Conservation (phyloP, 2,888 invertebrate genomes). For the Drosophila algonquin region DNA sequence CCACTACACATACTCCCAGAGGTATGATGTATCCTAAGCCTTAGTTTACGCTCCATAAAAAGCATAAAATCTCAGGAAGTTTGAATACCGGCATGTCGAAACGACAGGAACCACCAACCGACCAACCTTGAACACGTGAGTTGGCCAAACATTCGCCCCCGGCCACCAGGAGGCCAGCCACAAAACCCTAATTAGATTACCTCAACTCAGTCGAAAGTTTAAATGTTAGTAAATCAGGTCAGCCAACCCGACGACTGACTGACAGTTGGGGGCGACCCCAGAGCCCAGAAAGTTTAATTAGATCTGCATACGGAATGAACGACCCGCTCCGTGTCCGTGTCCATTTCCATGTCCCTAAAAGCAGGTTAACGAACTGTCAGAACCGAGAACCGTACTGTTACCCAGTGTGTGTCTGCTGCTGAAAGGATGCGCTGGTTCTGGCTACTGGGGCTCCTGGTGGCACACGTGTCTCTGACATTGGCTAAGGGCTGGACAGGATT, state of each 20-base stretch:
- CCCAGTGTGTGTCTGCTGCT: conserved; percentile 14
- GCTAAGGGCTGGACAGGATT: not conserved
- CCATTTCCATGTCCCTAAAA: conserved; percentile 17
- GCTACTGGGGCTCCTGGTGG: not conserved
- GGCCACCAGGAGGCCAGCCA: no score
- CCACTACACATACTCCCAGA: no score
- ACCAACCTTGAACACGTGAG: conserved; percentile 34
- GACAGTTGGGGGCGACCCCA: conserved; percentile 19
- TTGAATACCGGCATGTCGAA: no score
- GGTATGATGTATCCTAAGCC: no score
- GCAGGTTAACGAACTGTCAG: conserved; percentile 45
- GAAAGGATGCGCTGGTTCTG: conserved; percentile 42
- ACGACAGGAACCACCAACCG: not conserved
- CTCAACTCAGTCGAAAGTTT: conserved; percentile 15
- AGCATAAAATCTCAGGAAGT: no score
- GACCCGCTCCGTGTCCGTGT: conserved; percentile 1
- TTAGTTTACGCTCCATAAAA: no score
- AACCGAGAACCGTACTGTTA: not conserved
- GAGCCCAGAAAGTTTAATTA: conserved; percentile 65
- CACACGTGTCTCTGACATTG: not conserved
- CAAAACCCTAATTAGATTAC: conserved; percentile 38
- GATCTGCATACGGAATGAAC: conserved; percentile 69
- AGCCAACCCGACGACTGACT: conserved; percentile 33
- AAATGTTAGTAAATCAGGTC: conserved; percentile 59
- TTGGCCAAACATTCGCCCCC: conserved; percentile 24